Evolutionary conservation across 2,113 vertebrate species (phyloP).

Genomic region (Dryoscopus gambensis): DNA sequence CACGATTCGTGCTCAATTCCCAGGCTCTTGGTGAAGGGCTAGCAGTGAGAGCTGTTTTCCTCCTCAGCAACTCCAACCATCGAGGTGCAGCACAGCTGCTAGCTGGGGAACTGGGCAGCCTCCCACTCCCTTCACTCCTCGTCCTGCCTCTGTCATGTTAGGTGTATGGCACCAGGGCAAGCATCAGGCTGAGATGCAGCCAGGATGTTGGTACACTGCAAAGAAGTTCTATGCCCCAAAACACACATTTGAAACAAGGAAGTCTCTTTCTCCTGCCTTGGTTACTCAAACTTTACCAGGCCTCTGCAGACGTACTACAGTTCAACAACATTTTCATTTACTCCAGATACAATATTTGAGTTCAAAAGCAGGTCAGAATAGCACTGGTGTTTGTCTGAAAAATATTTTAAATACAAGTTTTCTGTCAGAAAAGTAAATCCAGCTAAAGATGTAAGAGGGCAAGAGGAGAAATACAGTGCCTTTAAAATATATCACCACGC

Average conservation of each 20-base stretch:
- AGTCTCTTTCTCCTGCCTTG: neutral
- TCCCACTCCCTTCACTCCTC: neutral
- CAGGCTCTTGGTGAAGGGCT: neutral
- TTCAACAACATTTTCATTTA: neutral
- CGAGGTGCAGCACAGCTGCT: rapidly evolving
- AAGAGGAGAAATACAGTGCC: neutral
- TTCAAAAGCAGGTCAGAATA: neutral
- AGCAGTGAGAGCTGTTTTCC: neutral
- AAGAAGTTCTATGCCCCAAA: neutral
- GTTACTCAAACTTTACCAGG: neutral
- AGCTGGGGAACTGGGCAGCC: neutral
- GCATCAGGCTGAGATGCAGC: neutral
- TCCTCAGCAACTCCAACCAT: neutral
- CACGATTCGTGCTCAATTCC: rapidly evolving
- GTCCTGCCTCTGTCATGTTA: neutral
- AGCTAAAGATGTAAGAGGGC: neutral
- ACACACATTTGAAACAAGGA: neutral
- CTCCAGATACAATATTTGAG: neutral
- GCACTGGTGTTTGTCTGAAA: neutral
- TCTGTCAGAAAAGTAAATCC: slow-evolving; percentile 22
- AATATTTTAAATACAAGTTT: neutral
- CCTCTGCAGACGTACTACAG: neutral
- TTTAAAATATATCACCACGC: neutral
- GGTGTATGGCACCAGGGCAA: neutral
- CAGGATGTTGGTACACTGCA: rapidly evolving